phyloP scores from a whole-genome alignment of 1,140 invertebrate species.

The Tenebrio molitor region DNA sequence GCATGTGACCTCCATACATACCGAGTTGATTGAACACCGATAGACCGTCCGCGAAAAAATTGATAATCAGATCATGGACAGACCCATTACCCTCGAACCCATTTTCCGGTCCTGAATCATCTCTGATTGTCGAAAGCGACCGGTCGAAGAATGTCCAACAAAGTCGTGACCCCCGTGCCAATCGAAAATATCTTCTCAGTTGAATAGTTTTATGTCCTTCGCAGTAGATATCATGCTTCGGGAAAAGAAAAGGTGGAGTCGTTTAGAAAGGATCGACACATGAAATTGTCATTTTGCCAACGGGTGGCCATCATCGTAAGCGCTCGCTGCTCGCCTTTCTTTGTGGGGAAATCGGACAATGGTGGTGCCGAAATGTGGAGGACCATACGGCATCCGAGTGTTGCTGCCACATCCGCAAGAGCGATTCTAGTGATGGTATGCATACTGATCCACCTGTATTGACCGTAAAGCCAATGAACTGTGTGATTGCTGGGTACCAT shows the following conservation, averaged over 20 bases:
- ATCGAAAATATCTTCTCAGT: conserved; percentile 8
- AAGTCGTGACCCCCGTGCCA: background rate
- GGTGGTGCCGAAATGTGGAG: conserved; percentile 11
- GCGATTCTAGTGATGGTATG: conserved; percentile 34
- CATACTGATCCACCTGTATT: conserved; percentile 33
- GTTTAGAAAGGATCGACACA: conserved; percentile 18
- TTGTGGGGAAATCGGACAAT: background rate
- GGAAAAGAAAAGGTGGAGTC: conserved; percentile 2
- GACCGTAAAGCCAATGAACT: conserved; percentile 45
- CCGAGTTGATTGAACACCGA: background rate
- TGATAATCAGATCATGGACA: conserved; percentile 27
- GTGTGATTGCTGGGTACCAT: conserved; percentile 38
- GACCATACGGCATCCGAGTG: conserved; percentile 15
- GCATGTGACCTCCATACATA: conserved; percentile 13
- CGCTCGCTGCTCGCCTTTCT: conserved; percentile 16
- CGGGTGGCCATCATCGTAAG: conserved; percentile 2
- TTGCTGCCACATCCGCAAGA: conserved; percentile 8
- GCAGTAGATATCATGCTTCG: background rate
- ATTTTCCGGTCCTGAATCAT: background rate
- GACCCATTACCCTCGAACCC: background rate
- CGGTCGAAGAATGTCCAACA: background rate
- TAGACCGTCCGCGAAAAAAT: background rate
- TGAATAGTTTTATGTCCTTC: conserved; percentile 9
- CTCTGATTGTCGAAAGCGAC: conserved; percentile 1
- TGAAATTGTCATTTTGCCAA: conserved; percentile 13